These are phyloP conservation scores for Dicroscelio sp. DNA, from an alignment of 2,888 invertebrate species.

Conservation along the genomic window DNA sequence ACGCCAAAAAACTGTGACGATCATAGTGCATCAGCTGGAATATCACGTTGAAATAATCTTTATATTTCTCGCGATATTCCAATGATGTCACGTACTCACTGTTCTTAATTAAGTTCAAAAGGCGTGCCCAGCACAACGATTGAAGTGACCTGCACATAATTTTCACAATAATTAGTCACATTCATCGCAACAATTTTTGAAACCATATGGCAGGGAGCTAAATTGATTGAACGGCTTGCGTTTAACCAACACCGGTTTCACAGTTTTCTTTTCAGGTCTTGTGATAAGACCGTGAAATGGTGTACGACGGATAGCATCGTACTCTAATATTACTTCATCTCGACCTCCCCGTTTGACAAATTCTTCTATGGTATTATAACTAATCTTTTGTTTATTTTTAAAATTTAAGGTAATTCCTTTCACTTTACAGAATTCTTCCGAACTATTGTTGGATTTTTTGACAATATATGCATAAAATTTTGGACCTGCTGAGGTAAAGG, in stretches of 20 bases:
- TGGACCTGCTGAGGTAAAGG: background rate
- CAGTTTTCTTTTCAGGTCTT: background rate
- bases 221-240: background rate
- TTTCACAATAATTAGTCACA: too few relatives aligned
- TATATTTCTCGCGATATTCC: too few relatives aligned
- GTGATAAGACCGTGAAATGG: slow-evolving; percentile 29
- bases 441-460: background rate
- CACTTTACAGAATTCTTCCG: slow-evolving; percentile 30
- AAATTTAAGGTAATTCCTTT: slow-evolving; percentile 48
- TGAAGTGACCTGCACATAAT: too few relatives aligned
- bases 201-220: slow-evolving; percentile 25
- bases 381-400: slow-evolving; percentile 35
- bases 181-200: too few relatives aligned
- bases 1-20: too few relatives aligned
- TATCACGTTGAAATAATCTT: too few relatives aligned
- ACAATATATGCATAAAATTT: slow-evolving; percentile 64
- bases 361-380: slow-evolving; percentile 27
- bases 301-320: slow-evolving; percentile 16
- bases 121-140: too few relatives aligned
- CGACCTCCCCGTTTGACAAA: background rate
- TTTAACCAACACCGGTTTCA: slow-evolving; percentile 21
- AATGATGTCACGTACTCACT: too few relatives aligned
- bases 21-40: too few relatives aligned
- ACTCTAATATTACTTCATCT: background rate
- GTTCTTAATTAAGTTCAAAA: too few relatives aligned